Evolutionary conservation across 53 echinoderm and acorn worm species (phyloP).

Genomic region (Temnopleurus reevesii): DNA sequence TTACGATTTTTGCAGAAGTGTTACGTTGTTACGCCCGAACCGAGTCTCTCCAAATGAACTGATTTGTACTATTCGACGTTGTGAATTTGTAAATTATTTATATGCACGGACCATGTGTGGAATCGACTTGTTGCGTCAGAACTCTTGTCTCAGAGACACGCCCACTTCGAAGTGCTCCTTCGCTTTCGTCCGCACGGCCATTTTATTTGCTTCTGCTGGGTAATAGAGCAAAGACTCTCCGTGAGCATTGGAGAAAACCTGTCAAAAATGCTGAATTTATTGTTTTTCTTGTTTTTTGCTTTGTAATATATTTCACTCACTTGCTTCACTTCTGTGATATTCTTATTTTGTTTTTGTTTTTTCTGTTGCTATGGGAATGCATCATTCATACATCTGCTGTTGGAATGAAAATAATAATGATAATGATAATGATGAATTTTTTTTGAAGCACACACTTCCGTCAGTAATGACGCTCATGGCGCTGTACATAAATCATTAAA

Average conservation of each 20-base stretch:
- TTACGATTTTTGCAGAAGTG: background rate
- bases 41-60: constrained; percentile 5
- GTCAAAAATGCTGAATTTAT: constrained; percentile 3
- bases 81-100: constrained; percentile 62
- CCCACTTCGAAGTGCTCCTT: background rate
- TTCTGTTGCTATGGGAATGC: constrained; percentile 1
- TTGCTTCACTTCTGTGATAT: constrained; percentile 9
- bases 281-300: constrained; percentile 28
- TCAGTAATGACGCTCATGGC: no score
- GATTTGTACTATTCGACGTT: constrained; percentile 22
- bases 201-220: background rate
- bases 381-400: constrained; percentile 16
- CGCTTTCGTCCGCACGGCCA: background rate
- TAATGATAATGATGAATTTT: no score
- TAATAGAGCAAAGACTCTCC: background rate
- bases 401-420: no score
- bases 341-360: constrained; percentile 30
- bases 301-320: constrained; percentile 51
- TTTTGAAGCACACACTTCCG: no score
- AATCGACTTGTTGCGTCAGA: background rate
- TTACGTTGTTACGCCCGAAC: constrained; percentile 7
- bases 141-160: constrained; percentile 12
- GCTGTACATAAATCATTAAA: no score
- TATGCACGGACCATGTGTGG: background rate
- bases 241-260: background rate